Base-by-base conservation (phyloP, 2,797 vertebrate species). In the Megaceryle alcyon region DNA sequence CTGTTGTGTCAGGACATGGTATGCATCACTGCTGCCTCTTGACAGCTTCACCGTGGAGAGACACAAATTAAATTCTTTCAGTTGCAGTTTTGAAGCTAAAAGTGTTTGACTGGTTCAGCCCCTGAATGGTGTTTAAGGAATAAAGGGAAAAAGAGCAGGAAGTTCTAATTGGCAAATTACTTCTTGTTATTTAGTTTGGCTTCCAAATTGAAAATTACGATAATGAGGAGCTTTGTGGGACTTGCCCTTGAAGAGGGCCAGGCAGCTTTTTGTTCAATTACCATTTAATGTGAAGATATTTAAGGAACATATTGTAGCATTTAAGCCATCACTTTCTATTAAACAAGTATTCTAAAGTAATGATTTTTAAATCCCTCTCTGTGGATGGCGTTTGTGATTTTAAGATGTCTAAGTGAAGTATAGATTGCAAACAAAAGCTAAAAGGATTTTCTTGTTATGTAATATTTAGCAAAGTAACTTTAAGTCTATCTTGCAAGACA, bases 141-240 rank as follows among this genome's bases (percentile, higher is more conserved):
- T 98, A 98, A 98, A 98, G 95, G 80, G 95, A 90, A 97, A 98
- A 98, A 97, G 97, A 97, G 97, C 98, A 98, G 98, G 98, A 98
- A 99, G 98, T 98, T 98, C 97, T 98, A 98, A 99, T 99, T 99
- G 98, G 98, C 98, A 98, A 99, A 99, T 99, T 98, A 98, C 97
- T 98, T 92, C 97, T 98, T 97, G 97, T 97, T 98, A 97, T 98
- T 99, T 98, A 97, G 98, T 98, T 99, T 99, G 98, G 98, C 98
- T 98, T 98, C 98, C 98, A 97, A 96, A 96, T 95, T 98, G 98
- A 98, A 99, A 99, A 98, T 98, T 97, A 98, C 98, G 95, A 98
- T 98, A 99, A 99, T 98, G 98, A 98, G 97, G 97, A 97, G 97
- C 98, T 99, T 98, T 98, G 98, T 98, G 96, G 97, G 98, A 97